phyloP scores from a whole-genome alignment of 2,888 invertebrate genomes.

The Cynaeus angustus region DNA sequence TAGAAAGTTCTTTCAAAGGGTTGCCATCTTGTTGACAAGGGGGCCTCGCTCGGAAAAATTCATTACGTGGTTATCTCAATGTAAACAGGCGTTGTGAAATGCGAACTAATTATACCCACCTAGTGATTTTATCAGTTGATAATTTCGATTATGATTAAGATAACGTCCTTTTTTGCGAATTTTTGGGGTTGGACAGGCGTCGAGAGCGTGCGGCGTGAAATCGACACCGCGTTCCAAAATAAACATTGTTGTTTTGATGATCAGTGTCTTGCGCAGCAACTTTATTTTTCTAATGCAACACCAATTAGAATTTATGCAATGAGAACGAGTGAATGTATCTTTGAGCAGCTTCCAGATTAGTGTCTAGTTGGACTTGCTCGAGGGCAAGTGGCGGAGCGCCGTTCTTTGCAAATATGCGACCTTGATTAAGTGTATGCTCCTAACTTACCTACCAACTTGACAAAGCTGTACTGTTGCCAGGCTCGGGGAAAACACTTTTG shows the following conservation, averaged over 20 bases:
- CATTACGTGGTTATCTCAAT: conserved; percentile 6
- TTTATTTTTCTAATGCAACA: conserved; percentile 16
- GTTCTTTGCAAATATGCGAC: conserved; percentile 68
- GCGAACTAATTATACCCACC: neutral
- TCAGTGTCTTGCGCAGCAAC: conserved; percentile 21
- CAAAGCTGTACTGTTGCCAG: conserved; percentile 67
- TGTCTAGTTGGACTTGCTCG: conserved; percentile 29
- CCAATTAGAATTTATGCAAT: conserved; percentile 38
- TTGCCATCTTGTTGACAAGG: conserved; percentile 13
- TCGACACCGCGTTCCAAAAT: conserved; percentile 37
- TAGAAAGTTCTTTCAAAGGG: too few species aligned
- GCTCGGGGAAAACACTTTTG: conserved; percentile 68
- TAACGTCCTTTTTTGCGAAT: neutral
- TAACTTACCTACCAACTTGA: conserved; percentile 55
- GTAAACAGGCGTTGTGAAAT: conserved; percentile 6
- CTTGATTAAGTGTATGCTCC: conserved; percentile 61
- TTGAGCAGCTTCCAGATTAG: conserved; percentile 3
- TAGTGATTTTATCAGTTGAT: conserved; percentile 3
- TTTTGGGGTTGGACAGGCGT: neutral
- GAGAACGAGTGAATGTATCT: conserved; percentile 39
- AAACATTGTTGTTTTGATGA: conserved; percentile 31
- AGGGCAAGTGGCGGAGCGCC: conserved; percentile 44
- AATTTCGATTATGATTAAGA: neutral
- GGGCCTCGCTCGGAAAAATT: neutral
- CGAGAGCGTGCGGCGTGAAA: conserved; percentile 11